These are phyloP conservation scores for Cetoscarus ocellatus DNA, from an alignment of 2,797 vertebrate species.

Conservation along the genomic window DNA sequence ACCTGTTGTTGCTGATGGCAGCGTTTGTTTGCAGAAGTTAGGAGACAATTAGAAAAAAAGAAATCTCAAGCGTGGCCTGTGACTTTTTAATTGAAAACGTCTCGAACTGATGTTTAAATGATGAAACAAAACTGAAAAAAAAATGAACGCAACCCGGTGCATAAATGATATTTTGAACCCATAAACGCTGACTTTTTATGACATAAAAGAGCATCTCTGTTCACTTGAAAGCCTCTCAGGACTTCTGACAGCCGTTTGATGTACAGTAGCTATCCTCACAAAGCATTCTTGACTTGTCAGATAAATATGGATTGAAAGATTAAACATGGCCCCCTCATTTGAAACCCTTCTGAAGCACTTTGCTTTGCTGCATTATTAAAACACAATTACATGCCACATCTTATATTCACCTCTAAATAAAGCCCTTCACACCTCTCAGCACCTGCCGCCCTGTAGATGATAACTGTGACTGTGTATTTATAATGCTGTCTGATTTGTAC, in stretches of 20 bases:
- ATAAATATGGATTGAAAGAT: constrained; percentile 88
- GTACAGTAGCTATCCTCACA: constrained; percentile 74
- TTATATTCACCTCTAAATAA: constrained; percentile 63
- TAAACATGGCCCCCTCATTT: constrained; percentile 75
- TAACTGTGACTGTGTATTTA: constrained; percentile 56
- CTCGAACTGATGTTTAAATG: not conserved
- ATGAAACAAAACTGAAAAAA: not conserved
- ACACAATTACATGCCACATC: constrained; percentile 67
- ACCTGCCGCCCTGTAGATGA: constrained; percentile 55
- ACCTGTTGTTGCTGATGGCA: constrained; percentile 75
- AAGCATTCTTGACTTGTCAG: constrained; percentile 81
- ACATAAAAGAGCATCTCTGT: constrained; percentile 77
- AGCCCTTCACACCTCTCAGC: constrained; percentile 56
- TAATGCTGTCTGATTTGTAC: constrained; percentile 55
- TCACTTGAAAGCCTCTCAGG: constrained; percentile 81
- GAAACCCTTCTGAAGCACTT: constrained; percentile 58
- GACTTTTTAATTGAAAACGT: constrained; percentile 25
- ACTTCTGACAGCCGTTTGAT: constrained; percentile 88
- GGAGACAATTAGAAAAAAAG: constrained; percentile 3
- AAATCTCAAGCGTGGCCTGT: constrained; percentile 53
- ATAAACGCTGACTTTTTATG: constrained; percentile 73
- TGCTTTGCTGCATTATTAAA: constrained; percentile 68
- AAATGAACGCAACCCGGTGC: constrained; percentile 23
- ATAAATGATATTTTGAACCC: constrained; percentile 37
- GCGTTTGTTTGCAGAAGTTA: constrained; percentile 62